Conservation (phyloP, 2,113 vertebrate species). For the Dendropsophus ebraccatus region DNA sequence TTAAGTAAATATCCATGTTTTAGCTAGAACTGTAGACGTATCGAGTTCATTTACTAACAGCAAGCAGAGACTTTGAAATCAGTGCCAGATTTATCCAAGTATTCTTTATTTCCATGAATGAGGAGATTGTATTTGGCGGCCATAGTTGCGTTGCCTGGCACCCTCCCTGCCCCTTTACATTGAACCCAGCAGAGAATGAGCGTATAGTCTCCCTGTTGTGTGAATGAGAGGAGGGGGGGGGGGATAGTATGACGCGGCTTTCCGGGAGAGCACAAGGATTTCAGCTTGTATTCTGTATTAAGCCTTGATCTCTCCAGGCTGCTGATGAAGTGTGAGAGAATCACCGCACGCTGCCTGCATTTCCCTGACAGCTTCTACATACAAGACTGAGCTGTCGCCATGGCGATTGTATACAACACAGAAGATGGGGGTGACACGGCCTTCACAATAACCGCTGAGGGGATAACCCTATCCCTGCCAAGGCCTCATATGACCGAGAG, state of each 20-base stretch:
- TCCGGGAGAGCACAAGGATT: background rate
- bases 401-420: constrained; percentile 18
- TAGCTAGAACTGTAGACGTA: too few species aligned
- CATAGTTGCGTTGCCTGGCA: too few species aligned
- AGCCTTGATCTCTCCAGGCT: constrained; percentile 29
- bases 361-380: constrained; percentile 16
- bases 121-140: too few species aligned
- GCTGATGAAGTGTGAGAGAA: constrained; percentile 11
- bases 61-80: too few species aligned
- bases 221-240: background rate
- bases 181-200: background rate
- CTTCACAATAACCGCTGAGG: background rate
- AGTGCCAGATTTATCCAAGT: too few species aligned
- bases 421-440: background rate
- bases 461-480: constrained; percentile 17
- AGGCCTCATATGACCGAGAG: background rate
- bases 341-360: background rate
- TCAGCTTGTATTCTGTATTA: constrained; percentile 24
- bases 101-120: too few species aligned
- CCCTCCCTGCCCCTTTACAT: too few species aligned
- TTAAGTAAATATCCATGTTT: too few species aligned
- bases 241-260: background rate
- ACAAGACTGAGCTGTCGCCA: background rate
- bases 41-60: too few species aligned
- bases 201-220: background rate